Base-by-base conservation (phyloP, 2,113 vertebrate species). In the Ardeotis arabs region DNA sequence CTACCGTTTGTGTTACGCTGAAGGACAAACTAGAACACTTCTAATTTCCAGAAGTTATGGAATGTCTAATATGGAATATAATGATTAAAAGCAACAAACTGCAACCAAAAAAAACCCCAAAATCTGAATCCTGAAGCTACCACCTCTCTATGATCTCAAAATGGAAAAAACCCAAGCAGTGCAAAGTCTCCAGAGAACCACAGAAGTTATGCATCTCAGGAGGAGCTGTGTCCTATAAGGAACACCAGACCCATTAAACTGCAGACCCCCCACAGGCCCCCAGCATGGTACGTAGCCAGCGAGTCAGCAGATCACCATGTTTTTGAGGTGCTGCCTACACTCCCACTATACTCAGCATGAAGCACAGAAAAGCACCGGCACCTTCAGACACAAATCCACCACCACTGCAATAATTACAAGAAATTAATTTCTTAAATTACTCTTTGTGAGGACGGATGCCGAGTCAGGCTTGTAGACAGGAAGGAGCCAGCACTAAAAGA, bases 11-110 rank as follows among this genome's bases (percentile, higher is more conserved):
- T 29, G 75, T 90, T 31, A 22, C 3, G n/a, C 63, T 50, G 33
- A 70, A 92, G 87, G 84, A 78, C 89, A 92, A 95, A 95, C 45
- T 3, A 24, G n/a, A 88, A 77, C 22, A 12, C 41, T 67, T 31
- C 12, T 18, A 3, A 60, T 68, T 83, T 68, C 73, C 67, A 77
- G 37, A 90, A 73, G 41, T 21, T 69, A 49, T 5, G 12, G 67
- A 73, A 49, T 5, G 20, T 62, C 78, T 85, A 7, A 66, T 21
- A 47, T 0, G 21, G 45, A 87, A 69, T 33, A 41, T 6, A 74
- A 35, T 8, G 18, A 50, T 31, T 72, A 84, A 81, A 80, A 72
- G 47, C 41, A 76, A 80, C 41, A n/a, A 60, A 55, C 14, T 28
- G 15, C 27, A 60, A 66, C 37, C 16, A 59, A 16, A 59, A n/a